These are phyloP conservation scores for Eilema griseolum DNA, from an alignment of 2,888 invertebrate species.

Conservation along the genomic window DNA sequence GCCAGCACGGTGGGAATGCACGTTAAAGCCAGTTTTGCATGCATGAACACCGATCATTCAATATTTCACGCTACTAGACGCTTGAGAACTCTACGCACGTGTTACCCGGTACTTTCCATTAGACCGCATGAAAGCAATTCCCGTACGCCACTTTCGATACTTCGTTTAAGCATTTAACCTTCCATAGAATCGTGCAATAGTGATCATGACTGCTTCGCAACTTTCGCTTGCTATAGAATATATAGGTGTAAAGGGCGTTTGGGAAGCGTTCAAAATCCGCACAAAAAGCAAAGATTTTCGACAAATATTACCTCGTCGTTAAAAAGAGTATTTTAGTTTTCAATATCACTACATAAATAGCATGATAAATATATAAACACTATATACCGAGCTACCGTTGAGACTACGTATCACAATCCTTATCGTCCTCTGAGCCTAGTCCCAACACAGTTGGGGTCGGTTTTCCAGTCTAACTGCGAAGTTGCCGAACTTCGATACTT, in stretches of 20 bases:
- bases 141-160: constrained; percentile 35
- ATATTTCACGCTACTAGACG: constrained; percentile 34
- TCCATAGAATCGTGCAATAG: background rate
- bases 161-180: constrained; percentile 17
- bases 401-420: too few relatives aligned
- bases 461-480: too few relatives aligned
- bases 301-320: too few relatives aligned
- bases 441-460: too few relatives aligned
- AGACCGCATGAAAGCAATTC: constrained; percentile 48
- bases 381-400: too few relatives aligned
- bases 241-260: background rate
- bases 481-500: too few relatives aligned
- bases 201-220: constrained; percentile 23
- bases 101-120: constrained; percentile 50
- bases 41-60: constrained; percentile 34
- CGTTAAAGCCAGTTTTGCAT: constrained; percentile 22
- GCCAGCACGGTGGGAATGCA: background rate
- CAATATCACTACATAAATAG: constrained; percentile 60
- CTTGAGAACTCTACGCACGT: constrained; percentile 61
- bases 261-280: background rate
- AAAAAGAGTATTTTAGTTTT: too few relatives aligned
- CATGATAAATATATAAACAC: too few relatives aligned
- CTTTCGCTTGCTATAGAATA: constrained; percentile 27
- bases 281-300: too few relatives aligned
- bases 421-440: too few relatives aligned